Conservation (phyloP, 2,888 invertebrate genomes). For the Pammene fasciana region DNA sequence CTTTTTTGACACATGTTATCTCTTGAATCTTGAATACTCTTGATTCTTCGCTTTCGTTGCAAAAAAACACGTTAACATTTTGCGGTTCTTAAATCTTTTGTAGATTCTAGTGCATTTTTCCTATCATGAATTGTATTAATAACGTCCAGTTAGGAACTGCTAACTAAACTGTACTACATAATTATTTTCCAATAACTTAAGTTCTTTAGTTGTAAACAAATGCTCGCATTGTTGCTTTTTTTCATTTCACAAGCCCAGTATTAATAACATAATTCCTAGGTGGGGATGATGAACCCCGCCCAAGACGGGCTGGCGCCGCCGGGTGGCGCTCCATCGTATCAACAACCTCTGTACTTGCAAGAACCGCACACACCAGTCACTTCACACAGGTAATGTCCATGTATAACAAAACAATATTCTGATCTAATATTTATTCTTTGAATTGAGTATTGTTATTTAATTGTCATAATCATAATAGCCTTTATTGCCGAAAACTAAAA, state of each 20-base stretch:
- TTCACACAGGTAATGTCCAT: conserved; percentile 66
- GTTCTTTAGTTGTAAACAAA: conserved; percentile 4
- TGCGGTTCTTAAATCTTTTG: background rate
- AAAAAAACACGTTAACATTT: background rate
- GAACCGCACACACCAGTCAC: conserved; percentile 80
- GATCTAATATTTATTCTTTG: background rate
- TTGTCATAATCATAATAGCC: too few relatives aligned
- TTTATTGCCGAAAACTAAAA: too few relatives aligned
- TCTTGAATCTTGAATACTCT: background rate
- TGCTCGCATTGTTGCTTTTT: conserved; percentile 3
- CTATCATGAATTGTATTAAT: background rate
- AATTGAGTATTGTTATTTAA: too few relatives aligned
- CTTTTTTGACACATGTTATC: background rate
- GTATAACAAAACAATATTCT: background rate
- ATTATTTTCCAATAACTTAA: background rate
- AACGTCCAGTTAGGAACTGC: background rate
- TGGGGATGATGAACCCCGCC: conserved; percentile 85
- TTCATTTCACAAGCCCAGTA: background rate
- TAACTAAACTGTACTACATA: background rate
- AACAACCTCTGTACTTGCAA: conserved; percentile 88
- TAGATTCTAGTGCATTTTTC: background rate
- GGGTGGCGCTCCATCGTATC: conserved; percentile 85
- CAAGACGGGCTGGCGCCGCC: conserved; percentile 85
- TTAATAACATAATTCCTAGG: conserved; percentile 63
- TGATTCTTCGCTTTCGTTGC: conserved; percentile 12